phyloP scores from a whole-genome alignment of 2,888 invertebrate genomes.

The Urechis unicinctus region DNA sequence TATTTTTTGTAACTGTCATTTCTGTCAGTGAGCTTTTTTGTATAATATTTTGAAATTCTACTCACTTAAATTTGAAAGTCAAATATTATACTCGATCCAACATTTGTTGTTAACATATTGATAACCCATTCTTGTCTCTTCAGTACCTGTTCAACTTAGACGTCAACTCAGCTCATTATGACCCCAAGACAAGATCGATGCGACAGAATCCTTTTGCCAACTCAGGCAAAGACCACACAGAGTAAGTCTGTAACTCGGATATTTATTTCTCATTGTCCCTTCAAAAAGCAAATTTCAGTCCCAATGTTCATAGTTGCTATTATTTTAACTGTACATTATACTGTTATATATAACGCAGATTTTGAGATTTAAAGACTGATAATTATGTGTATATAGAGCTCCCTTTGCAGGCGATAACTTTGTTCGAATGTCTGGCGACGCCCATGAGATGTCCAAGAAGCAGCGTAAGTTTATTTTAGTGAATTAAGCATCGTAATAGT shows the following conservation, averaged over 20 bases:
- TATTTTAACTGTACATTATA: too few relatives aligned
- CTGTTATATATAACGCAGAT: too few relatives aligned
- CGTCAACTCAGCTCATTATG: conserved; percentile 96
- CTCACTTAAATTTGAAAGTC: too few relatives aligned
- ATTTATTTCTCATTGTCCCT: too few relatives aligned
- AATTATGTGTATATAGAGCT: conserved; percentile 9
- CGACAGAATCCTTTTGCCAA: conserved; percentile 84
- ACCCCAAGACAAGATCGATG: conserved; percentile 98
- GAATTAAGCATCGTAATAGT: not conserved
- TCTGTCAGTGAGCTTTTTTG: too few relatives aligned
- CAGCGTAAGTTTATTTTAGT: conserved; percentile 56
- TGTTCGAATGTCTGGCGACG: conserved; percentile 89
- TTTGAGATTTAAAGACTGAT: not conserved
- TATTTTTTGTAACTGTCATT: too few relatives aligned
- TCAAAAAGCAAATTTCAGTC: too few relatives aligned
- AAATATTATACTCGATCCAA: too few relatives aligned
- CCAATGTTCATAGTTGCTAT: too few relatives aligned
- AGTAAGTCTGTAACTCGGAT: conserved; percentile 14
- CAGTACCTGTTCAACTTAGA: conserved; percentile 88
- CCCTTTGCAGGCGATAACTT: conserved; percentile 91
- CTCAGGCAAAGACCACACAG: conserved; percentile 34
- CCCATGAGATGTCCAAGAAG: conserved; percentile 78
- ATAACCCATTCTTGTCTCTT: conserved; percentile 16
- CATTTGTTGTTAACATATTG: not conserved
- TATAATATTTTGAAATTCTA: too few relatives aligned